Percentiles rank a stretch among this genome's conserved stretches.
Evolutionary conservation across 2,113 vertebrate genomes (phyloP).

Genomic region (Psilopsiagon aurifrons): DNA sequence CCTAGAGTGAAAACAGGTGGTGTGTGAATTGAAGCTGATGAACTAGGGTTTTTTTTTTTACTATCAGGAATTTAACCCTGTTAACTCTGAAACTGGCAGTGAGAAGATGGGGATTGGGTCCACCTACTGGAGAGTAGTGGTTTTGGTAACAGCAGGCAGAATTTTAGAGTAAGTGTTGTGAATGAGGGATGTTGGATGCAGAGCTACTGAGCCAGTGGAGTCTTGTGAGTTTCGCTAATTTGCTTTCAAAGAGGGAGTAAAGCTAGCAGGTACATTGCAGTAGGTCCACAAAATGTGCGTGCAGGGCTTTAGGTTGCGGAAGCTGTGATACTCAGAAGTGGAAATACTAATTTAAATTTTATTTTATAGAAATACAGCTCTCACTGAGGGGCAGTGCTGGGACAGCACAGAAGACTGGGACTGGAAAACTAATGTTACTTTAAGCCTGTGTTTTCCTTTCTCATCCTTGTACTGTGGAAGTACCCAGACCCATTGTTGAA

Average conservation of each 20-base stretch:
- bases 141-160: neutral
- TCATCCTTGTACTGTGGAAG: neutral
- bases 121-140: conserved; percentile 7
- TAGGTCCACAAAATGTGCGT: neutral
- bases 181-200: neutral
- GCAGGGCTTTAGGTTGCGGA: neutral
- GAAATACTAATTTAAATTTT: neutral
- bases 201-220: neutral
- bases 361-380: neutral
- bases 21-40: neutral
- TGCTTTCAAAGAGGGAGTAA: neutral
- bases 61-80: neutral
- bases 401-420: neutral
- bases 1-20: neutral
- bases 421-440: neutral
- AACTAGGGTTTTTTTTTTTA: neutral
- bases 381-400: neutral
- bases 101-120: neutral
- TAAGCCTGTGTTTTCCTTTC: neutral
- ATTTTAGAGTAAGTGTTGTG: neutral
- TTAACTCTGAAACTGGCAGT: neutral
- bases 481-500: neutral
- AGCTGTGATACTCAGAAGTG: neutral
- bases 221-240: neutral
- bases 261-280: neutral